Evolutionary conservation across 2,888 invertebrate genomes (phyloP).

Genomic region (Agrilus cyanescens): DNA sequence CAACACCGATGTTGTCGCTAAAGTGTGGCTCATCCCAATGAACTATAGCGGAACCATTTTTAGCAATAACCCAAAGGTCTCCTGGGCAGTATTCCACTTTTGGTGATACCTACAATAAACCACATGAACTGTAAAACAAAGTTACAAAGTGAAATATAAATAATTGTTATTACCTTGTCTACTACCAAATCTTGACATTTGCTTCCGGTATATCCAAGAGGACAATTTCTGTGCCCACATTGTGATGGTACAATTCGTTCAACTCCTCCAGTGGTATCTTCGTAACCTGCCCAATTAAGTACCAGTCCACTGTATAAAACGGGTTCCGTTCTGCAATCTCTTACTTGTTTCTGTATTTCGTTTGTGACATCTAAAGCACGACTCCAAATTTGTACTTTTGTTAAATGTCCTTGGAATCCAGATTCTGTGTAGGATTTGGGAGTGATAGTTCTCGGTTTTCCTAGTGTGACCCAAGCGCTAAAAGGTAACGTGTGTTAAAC

Average conservation of each 20-base stretch:
- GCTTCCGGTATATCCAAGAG: constrained; percentile 73
- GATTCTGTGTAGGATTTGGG: constrained; percentile 74
- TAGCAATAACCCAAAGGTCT: constrained; percentile 87
- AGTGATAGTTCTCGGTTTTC: constrained; percentile 74
- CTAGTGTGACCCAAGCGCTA: constrained; percentile 85
- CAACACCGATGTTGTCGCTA: constrained; percentile 76
- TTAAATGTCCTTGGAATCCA: constrained; percentile 92
- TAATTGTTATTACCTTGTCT: constrained; percentile 48
- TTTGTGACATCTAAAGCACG: constrained; percentile 82
- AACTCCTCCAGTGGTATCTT: constrained; percentile 77
- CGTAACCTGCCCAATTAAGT: constrained; percentile 89
- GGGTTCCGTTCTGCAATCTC: constrained; percentile 85
- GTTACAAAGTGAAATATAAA: not conserved
- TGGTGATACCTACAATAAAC: constrained; percentile 50
- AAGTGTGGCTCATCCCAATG: constrained; percentile 88
- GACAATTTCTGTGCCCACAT: constrained; percentile 82
- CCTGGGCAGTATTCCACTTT: constrained; percentile 84
- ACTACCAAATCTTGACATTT: constrained; percentile 76
- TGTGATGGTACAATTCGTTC: constrained; percentile 84
- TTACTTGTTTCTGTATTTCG: constrained; percentile 87
- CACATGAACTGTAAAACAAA: constrained; percentile 4
- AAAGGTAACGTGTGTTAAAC: constrained; percentile 20
- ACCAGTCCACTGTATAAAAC: constrained; percentile 77
- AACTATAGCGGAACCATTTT: constrained; percentile 81
- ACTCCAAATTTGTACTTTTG: constrained; percentile 91